Evolutionary conservation across 1,140 invertebrate species (phyloP), one percentile per base, ranked within the genome.

Genomic region (Lepidurus arcticus): DNA sequence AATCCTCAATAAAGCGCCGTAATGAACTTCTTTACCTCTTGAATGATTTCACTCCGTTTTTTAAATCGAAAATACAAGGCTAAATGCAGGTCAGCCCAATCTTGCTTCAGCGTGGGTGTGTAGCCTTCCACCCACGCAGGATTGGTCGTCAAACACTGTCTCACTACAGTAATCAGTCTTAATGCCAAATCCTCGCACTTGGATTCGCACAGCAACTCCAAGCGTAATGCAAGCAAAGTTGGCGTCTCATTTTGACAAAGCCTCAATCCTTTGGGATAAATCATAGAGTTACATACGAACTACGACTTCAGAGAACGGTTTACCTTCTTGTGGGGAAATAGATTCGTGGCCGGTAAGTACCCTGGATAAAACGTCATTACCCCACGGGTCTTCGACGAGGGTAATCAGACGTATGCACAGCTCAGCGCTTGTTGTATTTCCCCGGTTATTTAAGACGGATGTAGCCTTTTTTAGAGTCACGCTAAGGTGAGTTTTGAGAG

Each of bases 141-240:
- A 84, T 84, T 80, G 84, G 82, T 79, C 78, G 84, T 82, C 16
- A 87, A 83, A 65, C 85, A 87, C 77, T 85, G 84, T 9, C 87
- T 83, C 79, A 86, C 88, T 16, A 87, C 86, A 73, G 85, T 85
- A 42, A 87, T 85, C 80, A 88, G 85, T 82, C 86, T 85, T 43
- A 88, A 84, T 79, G 88, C 88, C 80, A 88, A 84, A 81, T 88
- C 87, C 83, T 88, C 87, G 84, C 88, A 88, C 80, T 85, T 85
- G 77, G 86, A 85, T 82, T 88, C 87, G 81, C 86, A 87, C 78
- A 88, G 84, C 82, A 86, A 87, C 81, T 87, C 86, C 78, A 88
- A 83, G 81, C 88, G 85, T 83, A 88, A 86, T 42, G 84, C 85
- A 76, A 88, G 81, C 77, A 88, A 80, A 82, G 87, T 85, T 78